Conservation (phyloP, 2,888 invertebrate species). For the Drosophila austrosaltans region DNA sequence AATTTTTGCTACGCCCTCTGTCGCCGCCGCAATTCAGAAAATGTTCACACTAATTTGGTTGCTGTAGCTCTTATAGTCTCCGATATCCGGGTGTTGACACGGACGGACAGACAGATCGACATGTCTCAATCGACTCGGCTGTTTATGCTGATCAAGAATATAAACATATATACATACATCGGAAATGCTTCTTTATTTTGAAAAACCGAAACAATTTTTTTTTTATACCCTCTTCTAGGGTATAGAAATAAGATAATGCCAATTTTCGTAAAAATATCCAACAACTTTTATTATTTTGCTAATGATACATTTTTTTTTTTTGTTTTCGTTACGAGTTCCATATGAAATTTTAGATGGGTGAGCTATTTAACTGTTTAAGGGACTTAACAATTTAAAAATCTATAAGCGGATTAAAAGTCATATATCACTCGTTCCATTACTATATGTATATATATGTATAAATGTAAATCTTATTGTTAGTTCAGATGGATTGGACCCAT, state of each 20-base stretch:
- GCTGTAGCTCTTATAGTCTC: no score
- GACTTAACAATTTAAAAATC: background rate
- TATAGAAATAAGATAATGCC: background rate
- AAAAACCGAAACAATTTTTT: no score
- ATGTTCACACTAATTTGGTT: no score
- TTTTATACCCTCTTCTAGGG: no score
- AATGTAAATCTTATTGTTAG: background rate
- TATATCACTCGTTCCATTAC: background rate
- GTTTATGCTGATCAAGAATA: no score
- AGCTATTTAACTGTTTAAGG: background rate
- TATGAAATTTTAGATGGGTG: background rate
- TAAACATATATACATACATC: no score
- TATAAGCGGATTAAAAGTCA: background rate
- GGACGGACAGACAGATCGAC: no score
- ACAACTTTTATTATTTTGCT: conserved; percentile 1
- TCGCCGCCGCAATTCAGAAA: no score
- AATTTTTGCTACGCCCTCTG: no score
- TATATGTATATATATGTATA: background rate
- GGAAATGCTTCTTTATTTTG: no score
- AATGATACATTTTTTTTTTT: background rate
- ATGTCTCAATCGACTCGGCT: no score
- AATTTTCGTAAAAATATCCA: conserved; percentile 8
- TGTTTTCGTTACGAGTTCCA: background rate
- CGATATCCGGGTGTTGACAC: no score
- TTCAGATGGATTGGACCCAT: background rate